Evolutionary conservation across 1,140 invertebrate genomes (phyloP).

Genomic region (Caenorhabditis remanei): DNA sequence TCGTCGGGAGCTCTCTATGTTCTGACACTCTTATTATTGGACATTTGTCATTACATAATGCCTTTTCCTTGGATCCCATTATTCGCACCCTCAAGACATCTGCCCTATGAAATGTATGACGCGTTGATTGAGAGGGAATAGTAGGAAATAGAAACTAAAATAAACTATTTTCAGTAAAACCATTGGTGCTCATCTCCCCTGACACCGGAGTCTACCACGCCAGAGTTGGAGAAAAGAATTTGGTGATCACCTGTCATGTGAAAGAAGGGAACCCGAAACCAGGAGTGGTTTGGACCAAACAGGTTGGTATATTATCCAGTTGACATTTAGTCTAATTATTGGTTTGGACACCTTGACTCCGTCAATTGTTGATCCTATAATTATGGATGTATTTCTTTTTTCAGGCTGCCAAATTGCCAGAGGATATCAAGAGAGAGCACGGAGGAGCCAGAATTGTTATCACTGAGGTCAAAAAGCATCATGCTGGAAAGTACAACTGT

Average conservation of each 20-base stretch:
- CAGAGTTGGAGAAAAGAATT: conserved; percentile 57
- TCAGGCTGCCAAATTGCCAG: conserved; percentile 48
- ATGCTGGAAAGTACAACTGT: conserved; percentile 57
- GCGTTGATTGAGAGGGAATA: background rate
- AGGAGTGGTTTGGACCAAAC: conserved; percentile 43
- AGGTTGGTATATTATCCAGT: conserved; percentile 18
- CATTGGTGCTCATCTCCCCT: conserved; percentile 34
- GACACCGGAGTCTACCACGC: conserved; percentile 53
- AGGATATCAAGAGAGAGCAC: conserved; percentile 38
- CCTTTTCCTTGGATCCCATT: background rate
- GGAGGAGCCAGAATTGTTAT: conserved; percentile 44
- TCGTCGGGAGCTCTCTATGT: background rate
- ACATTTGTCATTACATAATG: conserved; percentile 58
- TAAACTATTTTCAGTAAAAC: conserved; percentile 40
- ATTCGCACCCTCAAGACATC: background rate
- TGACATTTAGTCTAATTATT: conserved; percentile 1
- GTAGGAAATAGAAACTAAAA: background rate
- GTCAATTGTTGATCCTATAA: conserved; percentile 22
- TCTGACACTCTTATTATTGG: conserved; percentile 8
- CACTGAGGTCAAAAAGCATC: background rate
- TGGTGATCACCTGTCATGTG: conserved; percentile 54
- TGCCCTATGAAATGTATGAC: background rate
- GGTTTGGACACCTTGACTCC: conserved; percentile 3
- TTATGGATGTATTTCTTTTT: background rate
- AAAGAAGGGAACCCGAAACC: conserved; percentile 62